Evolutionary conservation across 2,888 invertebrate species (phyloP).

Genomic region (Drosophila kuntzei): DNA sequence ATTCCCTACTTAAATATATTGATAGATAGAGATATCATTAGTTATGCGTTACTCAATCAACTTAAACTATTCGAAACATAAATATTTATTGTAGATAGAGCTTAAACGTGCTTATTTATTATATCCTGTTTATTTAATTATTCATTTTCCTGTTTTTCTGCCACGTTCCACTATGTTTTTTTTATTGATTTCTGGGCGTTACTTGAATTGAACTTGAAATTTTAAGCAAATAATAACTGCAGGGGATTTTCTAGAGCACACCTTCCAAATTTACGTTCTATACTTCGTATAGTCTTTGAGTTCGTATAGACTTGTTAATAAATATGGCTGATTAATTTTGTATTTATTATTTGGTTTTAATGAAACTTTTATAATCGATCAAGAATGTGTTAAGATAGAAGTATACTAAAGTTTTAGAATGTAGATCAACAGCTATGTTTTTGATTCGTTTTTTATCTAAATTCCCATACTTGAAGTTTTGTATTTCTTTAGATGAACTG

Average conservation of each 20-base stretch:
- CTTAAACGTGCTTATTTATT: slow-evolving; percentile 2
- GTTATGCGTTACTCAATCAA: slow-evolving; percentile 10
- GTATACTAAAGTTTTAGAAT: background rate
- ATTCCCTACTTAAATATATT: background rate
- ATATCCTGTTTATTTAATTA: background rate
- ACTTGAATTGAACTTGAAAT: slow-evolving; percentile 3
- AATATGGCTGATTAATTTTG: background rate
- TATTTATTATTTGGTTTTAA: background rate
- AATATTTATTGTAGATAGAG: slow-evolving; percentile 1
- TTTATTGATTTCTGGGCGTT: background rate
- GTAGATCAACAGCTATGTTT: background rate
- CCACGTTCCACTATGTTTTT: background rate
- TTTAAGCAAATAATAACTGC: background rate
- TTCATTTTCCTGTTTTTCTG: background rate
- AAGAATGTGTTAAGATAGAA: background rate
- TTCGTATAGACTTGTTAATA: background rate
- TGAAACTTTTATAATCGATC: background rate
- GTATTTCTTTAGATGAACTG: too few relatives aligned
- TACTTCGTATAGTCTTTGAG: background rate
- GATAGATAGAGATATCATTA: slow-evolving; percentile 6
- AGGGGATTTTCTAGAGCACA: background rate
- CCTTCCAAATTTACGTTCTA: background rate
- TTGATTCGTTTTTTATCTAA: background rate
- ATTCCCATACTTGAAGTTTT: background rate
- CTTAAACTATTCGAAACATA: slow-evolving; percentile 7